Conservation (phyloP, 2,797 vertebrate species). For the Prunella strophiata region DNA sequence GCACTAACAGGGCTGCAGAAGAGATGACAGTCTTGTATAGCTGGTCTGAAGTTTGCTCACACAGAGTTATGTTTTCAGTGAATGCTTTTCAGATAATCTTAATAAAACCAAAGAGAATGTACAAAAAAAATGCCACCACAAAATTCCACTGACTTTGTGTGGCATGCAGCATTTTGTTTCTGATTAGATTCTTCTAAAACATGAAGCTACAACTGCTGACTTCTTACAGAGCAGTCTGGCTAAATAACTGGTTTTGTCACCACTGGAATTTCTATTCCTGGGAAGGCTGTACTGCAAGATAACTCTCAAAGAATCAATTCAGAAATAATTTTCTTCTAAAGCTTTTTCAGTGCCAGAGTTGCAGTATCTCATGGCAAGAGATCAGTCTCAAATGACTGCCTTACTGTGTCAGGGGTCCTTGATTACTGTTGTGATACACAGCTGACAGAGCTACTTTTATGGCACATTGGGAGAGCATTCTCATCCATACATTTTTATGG, state of each 20-base stretch:
- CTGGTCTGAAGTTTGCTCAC: not conserved
- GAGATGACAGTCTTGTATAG: not conserved
- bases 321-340: not conserved
- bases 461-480: not conserved
- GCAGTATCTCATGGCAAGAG: not conserved
- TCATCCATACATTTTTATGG: not conserved
- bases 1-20: not conserved
- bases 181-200: not conserved
- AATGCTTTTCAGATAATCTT: not conserved
- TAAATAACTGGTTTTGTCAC: slow-evolving; percentile 1
- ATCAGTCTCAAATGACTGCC: not conserved
- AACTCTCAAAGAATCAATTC: slow-evolving; percentile 3
- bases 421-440: not conserved
- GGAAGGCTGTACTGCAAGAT: not conserved
- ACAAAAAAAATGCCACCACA: not conserved
- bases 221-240: not conserved
- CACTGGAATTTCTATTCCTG: not conserved
- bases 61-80: not conserved
- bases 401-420: not conserved
- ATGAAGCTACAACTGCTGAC: not conserved
- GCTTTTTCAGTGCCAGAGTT: not conserved
- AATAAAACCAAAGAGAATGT: not conserved
- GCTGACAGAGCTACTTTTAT: not conserved
- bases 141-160: not conserved
- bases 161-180: not conserved